These are phyloP conservation scores for Drosophila quinaria DNA, from an alignment of 2,888 invertebrate genomes.

Conservation along the genomic window DNA sequence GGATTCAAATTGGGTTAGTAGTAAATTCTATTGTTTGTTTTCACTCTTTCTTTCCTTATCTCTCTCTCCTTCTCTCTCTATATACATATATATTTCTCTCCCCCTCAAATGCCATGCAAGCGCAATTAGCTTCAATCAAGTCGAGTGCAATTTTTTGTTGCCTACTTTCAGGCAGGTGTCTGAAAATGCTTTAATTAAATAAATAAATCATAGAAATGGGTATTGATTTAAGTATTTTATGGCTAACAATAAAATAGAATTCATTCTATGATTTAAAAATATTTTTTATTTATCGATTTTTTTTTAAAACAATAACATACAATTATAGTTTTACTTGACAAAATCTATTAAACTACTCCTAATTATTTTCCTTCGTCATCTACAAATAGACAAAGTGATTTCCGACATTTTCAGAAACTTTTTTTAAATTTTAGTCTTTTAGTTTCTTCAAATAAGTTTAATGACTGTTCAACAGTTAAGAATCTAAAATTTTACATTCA, in stretches of 20 bases:
- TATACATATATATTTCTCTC: not conserved
- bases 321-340: no score
- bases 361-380: no score
- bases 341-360: no score
- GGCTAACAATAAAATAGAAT: not conserved
- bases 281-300: no score
- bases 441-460: no score
- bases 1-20: conserved; percentile 71
- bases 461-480: no score
- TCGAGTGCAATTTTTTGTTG: conserved; percentile 29
- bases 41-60: conserved; percentile 20
- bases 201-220: conserved; percentile 7
- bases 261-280: no score
- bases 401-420: no score
- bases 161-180: conserved; percentile 41
- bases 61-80: not conserved
- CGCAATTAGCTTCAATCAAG: conserved; percentile 12
- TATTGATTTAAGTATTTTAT: not conserved
- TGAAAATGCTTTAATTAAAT: conserved; percentile 24
- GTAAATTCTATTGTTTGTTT: conserved; percentile 64
- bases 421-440: no score
- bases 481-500: no score
- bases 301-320: no score
- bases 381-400: no score
- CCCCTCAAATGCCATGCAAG: conserved; percentile 25